Evolutionary conservation across 2,797 vertebrate species (phyloP).

Genomic region (Zalophus californianus): DNA sequence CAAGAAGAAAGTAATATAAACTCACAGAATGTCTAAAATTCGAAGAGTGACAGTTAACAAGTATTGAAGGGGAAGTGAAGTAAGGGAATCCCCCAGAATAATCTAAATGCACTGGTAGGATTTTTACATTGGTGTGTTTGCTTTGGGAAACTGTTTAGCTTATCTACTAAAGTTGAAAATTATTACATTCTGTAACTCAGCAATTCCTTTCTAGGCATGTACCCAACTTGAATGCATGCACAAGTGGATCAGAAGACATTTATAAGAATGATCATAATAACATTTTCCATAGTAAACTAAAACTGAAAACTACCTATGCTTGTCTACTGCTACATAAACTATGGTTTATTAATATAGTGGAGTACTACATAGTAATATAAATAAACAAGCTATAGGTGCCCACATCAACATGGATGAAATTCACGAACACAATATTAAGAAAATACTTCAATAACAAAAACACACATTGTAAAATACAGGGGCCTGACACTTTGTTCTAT

Average conservation of each 20-base stretch:
- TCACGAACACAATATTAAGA: not conserved
- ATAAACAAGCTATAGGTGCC: not conserved
- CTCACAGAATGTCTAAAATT: not conserved
- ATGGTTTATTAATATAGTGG: not conserved
- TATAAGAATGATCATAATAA: not conserved
- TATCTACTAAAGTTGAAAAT: not conserved
- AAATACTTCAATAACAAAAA: not conserved
- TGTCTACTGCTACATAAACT: not conserved
- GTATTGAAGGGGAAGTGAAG: accelerated
- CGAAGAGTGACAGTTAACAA: not conserved
- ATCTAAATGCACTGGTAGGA: not conserved
- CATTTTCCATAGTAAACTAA: not conserved
- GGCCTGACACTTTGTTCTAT: not conserved
- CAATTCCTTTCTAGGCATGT: not conserved
- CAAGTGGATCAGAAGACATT: not conserved
- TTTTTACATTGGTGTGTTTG: not conserved
- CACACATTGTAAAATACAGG: not conserved
- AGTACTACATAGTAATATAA: not conserved
- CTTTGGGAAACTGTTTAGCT: not conserved
- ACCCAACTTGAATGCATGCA: not conserved
- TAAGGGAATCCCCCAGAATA: not conserved
- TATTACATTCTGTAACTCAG: not conserved
- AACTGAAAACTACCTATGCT: not conserved
- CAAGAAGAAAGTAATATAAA: not conserved
- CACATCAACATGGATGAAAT: not conserved